Evolutionary conservation across 1,140 invertebrate species (phyloP).

Genomic region (Elymnias hypermnestra): DNA sequence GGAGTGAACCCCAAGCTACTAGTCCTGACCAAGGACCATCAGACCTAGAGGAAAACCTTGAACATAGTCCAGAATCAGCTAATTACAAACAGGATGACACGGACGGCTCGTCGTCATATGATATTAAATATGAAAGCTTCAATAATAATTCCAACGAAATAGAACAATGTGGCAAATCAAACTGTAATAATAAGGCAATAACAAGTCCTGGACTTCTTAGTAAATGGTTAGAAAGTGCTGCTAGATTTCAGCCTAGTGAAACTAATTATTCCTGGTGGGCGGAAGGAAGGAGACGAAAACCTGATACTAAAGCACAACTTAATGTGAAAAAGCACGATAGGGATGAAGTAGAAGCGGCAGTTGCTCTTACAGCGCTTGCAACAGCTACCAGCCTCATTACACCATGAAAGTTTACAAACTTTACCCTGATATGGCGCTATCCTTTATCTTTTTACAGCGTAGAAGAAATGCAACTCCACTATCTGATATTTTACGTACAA

Average conservation of each 20-base stretch:
- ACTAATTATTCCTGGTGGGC: conserved; percentile 81
- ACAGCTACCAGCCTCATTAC: conserved; percentile 43
- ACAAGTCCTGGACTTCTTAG: conserved; percentile 77
- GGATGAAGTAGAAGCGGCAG: conserved; percentile 83
- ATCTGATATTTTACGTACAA: too few relatives aligned
- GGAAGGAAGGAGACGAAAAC: conserved; percentile 48
- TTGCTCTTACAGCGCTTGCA: conserved; percentile 79
- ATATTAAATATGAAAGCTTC: conserved; percentile 53
- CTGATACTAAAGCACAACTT: conserved; percentile 36
- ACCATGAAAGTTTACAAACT: conserved; percentile 22
- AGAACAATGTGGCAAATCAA: conserved; percentile 34
- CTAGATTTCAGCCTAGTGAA: conserved; percentile 80
- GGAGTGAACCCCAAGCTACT: conserved; percentile 78
- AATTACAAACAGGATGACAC: conserved; percentile 41
- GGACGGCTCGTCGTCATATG: conserved; percentile 48
- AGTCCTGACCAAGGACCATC: conserved; percentile 32
- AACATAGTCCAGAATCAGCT: conserved; percentile 38
- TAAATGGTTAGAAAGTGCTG: conserved; percentile 83
- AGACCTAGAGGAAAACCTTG: conserved; percentile 31
- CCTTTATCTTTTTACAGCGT: too few relatives aligned
- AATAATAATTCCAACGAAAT: conserved; percentile 57
- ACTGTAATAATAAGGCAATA: conserved; percentile 37
- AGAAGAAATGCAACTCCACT: neutral
- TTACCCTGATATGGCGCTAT: neutral
- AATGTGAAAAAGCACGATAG: conserved; percentile 72